Conservation (phyloP, 2,113 vertebrate genomes). For the Charina bottae region DNA sequence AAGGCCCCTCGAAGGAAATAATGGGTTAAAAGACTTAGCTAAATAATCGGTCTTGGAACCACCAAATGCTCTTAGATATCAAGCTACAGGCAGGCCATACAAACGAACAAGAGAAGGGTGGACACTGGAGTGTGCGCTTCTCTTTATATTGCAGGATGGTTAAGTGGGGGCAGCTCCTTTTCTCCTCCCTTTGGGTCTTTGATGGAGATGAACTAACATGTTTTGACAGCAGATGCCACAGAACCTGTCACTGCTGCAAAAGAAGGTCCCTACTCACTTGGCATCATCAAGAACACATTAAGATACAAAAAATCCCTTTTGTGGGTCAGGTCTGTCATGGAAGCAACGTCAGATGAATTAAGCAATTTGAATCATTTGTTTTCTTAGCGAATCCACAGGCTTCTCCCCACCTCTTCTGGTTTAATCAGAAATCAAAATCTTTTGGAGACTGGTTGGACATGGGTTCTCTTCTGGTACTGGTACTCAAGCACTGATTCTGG, state of each 20-base stretch:
- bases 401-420: background rate
- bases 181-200: background rate
- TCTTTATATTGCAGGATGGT: background rate
- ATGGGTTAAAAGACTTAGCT: background rate
- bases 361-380: background rate
- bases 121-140: background rate
- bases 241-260: background rate
- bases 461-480: background rate
- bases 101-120: background rate
- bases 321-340: background rate
- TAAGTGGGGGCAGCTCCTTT: background rate
- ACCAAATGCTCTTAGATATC: background rate
- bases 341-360: background rate
- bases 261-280: background rate
- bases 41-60: background rate
- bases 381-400: background rate
- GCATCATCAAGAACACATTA: background rate
- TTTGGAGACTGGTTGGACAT: background rate
- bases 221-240: background rate
- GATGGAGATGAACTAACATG: constrained; percentile 10
- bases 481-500: background rate
- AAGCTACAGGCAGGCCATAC: background rate
- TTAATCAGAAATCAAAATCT: background rate
- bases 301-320: background rate
- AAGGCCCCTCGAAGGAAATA: background rate